These are phyloP conservation scores for Synergus umbraculus DNA, from an alignment of 2,888 invertebrate species.

Conservation along the genomic window DNA sequence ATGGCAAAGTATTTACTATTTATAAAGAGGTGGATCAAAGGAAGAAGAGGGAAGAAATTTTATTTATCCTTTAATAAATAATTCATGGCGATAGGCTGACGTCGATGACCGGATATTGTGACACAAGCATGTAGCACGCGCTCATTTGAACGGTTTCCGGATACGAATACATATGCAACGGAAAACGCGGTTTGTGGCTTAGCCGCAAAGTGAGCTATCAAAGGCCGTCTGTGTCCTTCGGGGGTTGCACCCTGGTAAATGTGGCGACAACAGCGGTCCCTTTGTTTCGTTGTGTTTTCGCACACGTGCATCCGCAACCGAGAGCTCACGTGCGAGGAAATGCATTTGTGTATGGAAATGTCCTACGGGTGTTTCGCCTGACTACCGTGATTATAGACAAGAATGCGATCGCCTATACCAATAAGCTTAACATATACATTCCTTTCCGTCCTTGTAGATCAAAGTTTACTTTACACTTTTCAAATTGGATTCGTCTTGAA, in stretches of 20 bases:
- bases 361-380: conserved; percentile 51
- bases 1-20: no score
- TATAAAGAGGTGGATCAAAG: not conserved
- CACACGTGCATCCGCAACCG: conserved; percentile 41
- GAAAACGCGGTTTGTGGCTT: conserved; percentile 37
- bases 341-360: conserved; percentile 40
- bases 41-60: not conserved
- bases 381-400: conserved; percentile 49
- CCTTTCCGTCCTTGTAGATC: conserved; percentile 47
- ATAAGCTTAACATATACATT: no score
- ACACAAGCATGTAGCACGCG: conserved; percentile 34
- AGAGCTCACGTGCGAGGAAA: not conserved
- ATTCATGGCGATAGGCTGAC: conserved; percentile 33
- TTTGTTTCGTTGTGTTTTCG: conserved; percentile 51
- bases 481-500: not conserved
- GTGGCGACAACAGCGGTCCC: conserved; percentile 47
- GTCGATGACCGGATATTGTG: conserved; percentile 38
- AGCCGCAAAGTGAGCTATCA: conserved; percentile 62
- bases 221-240: conserved; percentile 48
- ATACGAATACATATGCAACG: conserved; percentile 9
- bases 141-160: conserved; percentile 33
- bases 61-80: conserved; percentile 28
- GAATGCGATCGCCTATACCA: conserved; percentile 8
- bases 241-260: conserved; percentile 43
- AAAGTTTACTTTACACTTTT: conserved; percentile 46